Evolutionary conservation across 2,888 invertebrate species (phyloP), one percentile per base, ranked within the genome.

Genomic region (Xanthia togata): DNA sequence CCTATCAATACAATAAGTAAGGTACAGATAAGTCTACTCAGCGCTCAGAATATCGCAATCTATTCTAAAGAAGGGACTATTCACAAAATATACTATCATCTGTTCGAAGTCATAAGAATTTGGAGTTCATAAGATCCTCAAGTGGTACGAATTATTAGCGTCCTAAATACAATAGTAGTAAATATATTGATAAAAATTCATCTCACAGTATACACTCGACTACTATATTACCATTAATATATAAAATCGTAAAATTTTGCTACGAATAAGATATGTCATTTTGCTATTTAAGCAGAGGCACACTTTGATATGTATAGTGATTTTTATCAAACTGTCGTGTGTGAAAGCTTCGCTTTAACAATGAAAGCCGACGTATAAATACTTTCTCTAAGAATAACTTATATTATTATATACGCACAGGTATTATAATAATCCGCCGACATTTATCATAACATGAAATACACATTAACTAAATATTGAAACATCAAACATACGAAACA

Each of bases 251-350:
- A 94, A 94, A 94, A 94, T 93, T 93, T 94, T 87, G 88, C 95
- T 95, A 96, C 92, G 90, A 92, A 94, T 92, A 94, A 93, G 96
- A 96, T 96, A 96, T 96, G 95, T 96, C 93, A 90, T 91, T 92
- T 95, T 94, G 94, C 96, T 96, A 95, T 95, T 91, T 82, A 96
- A 96, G 96, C 96, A 94, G 95, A 96, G 96, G 96, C 96, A 96
- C 96, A 96, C 95, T 90, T 95, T 95, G 96, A 96, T 96, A 96
- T 96, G 96, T 96, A 93, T 94, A 92, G 93, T 95, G 94, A 93
- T 93, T 62, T 72, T 90, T 89, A 87, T 89, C 89, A 88, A 91
- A 90, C 90, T 88, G 90, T 89, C 87, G 85, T 91, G 90, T 90
- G 91, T 92, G 92, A 93, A 94, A 95, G 95, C 95, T 91, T 92